phyloP scores from a whole-genome alignment of 2,888 invertebrate genomes.

The Netelia fuscicornis region DNA sequence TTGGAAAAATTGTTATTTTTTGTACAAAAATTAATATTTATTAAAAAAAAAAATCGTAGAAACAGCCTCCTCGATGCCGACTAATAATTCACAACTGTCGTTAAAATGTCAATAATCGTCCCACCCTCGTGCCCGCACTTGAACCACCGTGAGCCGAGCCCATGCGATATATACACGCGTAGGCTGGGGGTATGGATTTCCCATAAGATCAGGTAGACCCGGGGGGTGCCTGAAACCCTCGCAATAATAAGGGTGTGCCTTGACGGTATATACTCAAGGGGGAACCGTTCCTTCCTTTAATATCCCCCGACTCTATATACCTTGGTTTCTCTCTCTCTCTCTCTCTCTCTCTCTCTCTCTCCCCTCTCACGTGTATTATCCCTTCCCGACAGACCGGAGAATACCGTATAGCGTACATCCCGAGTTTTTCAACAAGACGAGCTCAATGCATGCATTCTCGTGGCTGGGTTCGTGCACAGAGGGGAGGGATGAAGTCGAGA shows the following conservation, averaged over 20 bases:
- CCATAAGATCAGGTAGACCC: slow-evolving; percentile 82
- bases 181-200: slow-evolving; percentile 80
- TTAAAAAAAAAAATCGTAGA: no score
- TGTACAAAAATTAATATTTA: no score
- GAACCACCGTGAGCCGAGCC: neutral
- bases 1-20: no score
- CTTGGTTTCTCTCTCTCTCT: neutral
- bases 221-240: slow-evolving; percentile 78
- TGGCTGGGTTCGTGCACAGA: slow-evolving; percentile 13
- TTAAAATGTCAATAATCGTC: neutral
- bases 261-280: slow-evolving; percentile 3
- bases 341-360: neutral
- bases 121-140: neutral
- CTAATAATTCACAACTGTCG: neutral
- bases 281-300: slow-evolving; percentile 35
- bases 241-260: slow-evolving; percentile 81
- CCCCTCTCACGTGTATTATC: slow-evolving; percentile 4
- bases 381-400: slow-evolving; percentile 8
- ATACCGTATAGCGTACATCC: slow-evolving; percentile 23
- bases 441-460: slow-evolving; percentile 50
- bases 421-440: slow-evolving; percentile 49
- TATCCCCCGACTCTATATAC: slow-evolving; percentile 10
- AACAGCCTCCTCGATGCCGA: no score
- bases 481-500: slow-evolving; percentile 13
- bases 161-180: neutral